A percentile compares a stretch with the other conserved stretches of the same genome.
These are phyloP conservation scores for Aphelinus atriplicis DNA, from an alignment of 1,140 invertebrate species.

Conservation along the genomic window DNA sequence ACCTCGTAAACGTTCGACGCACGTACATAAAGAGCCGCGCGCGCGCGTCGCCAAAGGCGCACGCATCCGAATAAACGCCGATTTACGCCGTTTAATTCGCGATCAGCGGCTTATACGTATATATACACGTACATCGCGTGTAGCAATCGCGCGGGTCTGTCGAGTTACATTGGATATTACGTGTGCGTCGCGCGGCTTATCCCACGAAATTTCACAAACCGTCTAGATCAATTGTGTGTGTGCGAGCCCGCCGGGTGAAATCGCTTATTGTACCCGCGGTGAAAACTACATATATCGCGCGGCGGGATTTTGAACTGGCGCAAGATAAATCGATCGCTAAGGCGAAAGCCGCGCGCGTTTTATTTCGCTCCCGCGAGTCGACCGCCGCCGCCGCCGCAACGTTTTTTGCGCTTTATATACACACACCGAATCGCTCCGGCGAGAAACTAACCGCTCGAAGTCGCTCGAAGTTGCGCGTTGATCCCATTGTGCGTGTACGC, in stretches of 20 bases:
- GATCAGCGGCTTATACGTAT: no score
- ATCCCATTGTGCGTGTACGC: slow-evolving; percentile 12
- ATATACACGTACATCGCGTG: no score
- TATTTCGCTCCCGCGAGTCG: background rate
- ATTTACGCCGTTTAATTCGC: no score
- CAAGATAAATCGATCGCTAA: slow-evolving; percentile 34
- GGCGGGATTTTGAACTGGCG: slow-evolving; percentile 12
- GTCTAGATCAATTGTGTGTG: slow-evolving; percentile 5
- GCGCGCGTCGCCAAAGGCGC: no score
- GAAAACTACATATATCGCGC: slow-evolving; percentile 20
- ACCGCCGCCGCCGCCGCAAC: no score
- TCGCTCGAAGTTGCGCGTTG: background rate
- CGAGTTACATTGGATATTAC: no score
- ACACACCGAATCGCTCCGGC: no score
- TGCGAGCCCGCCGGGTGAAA: slow-evolving; percentile 25
- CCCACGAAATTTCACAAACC: slow-evolving; percentile 33
- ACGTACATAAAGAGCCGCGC: background rate
- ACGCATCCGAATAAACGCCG: no score
- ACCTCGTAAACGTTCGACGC: slow-evolving; percentile 3
- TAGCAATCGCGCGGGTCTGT: no score
- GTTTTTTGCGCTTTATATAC: no score
- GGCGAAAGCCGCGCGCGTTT: slow-evolving; percentile 28
- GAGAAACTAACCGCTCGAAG: slow-evolving; percentile 3
- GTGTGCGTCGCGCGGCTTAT: slow-evolving; percentile 29
- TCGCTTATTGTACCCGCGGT: slow-evolving; percentile 22